phyloP scores from a whole-genome alignment of 2,113 vertebrate genomes.

The Pluvialis apricaria region DNA sequence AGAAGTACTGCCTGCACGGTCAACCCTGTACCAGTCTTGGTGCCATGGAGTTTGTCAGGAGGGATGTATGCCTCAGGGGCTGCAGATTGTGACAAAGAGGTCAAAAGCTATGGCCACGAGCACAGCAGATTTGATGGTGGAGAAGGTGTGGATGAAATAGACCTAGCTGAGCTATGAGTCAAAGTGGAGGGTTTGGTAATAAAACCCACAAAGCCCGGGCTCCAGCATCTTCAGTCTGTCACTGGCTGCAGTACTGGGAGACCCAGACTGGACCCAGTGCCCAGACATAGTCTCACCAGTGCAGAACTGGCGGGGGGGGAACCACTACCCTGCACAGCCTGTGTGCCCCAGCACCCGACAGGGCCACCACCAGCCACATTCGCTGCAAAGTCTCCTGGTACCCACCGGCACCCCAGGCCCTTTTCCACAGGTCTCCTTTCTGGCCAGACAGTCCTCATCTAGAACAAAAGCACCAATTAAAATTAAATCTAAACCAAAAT shows the following conservation, averaged over 20 bases:
- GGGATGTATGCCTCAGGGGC: neutral
- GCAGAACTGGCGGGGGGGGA: neutral
- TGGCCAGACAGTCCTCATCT: neutral
- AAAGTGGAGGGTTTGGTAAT: neutral
- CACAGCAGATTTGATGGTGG: neutral
- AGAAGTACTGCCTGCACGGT: neutral
- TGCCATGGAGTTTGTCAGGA: neutral
- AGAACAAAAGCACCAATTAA: neutral
- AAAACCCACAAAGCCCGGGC: neutral
- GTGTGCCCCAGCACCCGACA: neutral
- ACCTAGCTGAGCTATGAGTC: neutral
- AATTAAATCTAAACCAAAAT: neutral
- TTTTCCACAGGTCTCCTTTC: neutral
- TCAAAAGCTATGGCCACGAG: constrained; percentile 1
- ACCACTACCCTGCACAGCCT: neutral
- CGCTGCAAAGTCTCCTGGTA: neutral
- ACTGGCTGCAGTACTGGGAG: accelerated
- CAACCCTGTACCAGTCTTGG: neutral
- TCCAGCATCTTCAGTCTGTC: neutral
- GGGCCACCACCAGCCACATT: neutral
- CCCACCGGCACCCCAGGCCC: neutral
- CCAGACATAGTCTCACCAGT: neutral
- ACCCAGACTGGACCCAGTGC: neutral
- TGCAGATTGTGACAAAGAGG: neutral
- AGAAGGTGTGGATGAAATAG: neutral